Base-by-base conservation (phyloP, 2,888 invertebrate genomes). In the Dynastes grantii region DNA sequence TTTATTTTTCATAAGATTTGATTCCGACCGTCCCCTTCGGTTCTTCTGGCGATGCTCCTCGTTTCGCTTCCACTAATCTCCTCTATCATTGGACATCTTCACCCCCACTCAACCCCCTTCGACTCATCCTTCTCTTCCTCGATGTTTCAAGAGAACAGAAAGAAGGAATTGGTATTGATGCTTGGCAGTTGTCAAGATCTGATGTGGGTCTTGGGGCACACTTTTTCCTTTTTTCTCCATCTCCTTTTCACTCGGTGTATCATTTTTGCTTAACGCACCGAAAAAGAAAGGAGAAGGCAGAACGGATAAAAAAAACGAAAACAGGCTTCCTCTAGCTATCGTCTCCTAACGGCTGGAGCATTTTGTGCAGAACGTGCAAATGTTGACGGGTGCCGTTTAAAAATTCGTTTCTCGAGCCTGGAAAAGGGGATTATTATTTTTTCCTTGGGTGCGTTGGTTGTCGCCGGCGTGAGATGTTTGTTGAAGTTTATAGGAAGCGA, bases 1-100 rank as follows among this genome's bases (percentile, higher is more conserved):
- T 68, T 68, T 68, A 53, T 68, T 68, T 68, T 68, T 68, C 51
- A 68, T 53, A 68, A 68, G 68, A 68, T 51, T 51, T 68, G 68
- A 68, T 68, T 68, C 49, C 40, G 68, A 51, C 68, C 68, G 22
- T 32, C 32, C 37, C 32, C 61, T 32, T 63, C 29, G 32, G 27
- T 51, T 51, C n/a, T 51, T 22, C 51, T 4, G 51, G 3, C 53
- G 27, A 49, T 29, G 51, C 49, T 51, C 22, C n/a, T 29, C 51
- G 22, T 51, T 29, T 8, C 45, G 22, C 16, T 22, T 29, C 27
- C 29, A 29, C 27, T 49, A 49, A 45, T 63, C 63, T 13, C 40
- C 45, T 45, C 45, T 45, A 45, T 45, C 29, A 65, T 65, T 65
- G 65, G 65, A 65, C 65, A 40, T 65, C 32, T 37, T 37, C 5